phyloP scores from a whole-genome alignment of 2,888 invertebrate genomes.

The Folsomia manolachei region DNA sequence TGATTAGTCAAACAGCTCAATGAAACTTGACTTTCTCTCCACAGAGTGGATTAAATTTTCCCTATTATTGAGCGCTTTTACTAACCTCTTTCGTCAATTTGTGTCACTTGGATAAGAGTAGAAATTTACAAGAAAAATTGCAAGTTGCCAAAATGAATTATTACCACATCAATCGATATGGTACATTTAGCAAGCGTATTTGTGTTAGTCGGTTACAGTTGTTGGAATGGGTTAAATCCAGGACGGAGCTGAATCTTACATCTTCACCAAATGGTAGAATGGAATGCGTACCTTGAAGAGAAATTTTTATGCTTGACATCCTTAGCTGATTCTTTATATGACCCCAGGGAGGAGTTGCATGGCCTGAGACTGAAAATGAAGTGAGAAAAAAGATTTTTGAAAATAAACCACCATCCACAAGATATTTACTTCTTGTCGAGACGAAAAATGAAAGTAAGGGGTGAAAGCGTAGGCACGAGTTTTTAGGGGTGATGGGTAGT shows the following conservation, averaged over 20 bases:
- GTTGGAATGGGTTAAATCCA: neutral
- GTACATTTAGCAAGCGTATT: neutral
- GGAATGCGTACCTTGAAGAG: neutral
- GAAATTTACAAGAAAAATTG: neutral
- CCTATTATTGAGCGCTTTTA: too few relatives aligned
- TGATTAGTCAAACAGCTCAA: conserved; percentile 12
- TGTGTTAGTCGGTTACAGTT: conserved; percentile 1
- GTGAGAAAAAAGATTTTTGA: conserved; percentile 12
- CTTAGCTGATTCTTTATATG: conserved; percentile 18
- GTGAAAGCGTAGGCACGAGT: too few relatives aligned
- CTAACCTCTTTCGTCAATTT: neutral
- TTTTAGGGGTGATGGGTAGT: too few relatives aligned
- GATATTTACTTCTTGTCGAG: too few relatives aligned
- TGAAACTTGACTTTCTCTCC: neutral
- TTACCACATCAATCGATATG: neutral
- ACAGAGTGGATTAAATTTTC: neutral
- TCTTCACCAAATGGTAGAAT: neutral
- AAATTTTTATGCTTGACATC: conserved; percentile 21
- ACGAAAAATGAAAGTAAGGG: too few relatives aligned
- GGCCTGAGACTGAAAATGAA: too few relatives aligned
- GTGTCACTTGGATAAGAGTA: neutral
- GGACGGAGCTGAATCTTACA: neutral
- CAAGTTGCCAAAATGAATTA: neutral
- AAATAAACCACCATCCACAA: too few relatives aligned
- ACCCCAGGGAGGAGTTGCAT: conserved; percentile 11